Evolutionary conservation across 2,888 invertebrate genomes (phyloP), one percentile per base, ranked within the genome.

Genomic region (Macropis europaea): DNA sequence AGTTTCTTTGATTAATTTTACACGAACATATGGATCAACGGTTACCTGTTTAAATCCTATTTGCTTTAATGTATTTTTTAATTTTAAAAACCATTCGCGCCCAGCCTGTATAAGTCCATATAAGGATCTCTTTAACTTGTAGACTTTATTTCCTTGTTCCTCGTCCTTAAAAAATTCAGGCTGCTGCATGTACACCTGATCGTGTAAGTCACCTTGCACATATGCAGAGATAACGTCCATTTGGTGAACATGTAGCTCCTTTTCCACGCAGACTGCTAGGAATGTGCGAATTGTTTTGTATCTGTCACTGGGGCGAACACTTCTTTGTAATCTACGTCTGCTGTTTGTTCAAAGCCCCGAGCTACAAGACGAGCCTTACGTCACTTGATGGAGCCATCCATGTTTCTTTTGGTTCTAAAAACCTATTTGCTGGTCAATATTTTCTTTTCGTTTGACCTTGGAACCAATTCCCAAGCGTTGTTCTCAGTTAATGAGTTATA

Each of bases 321-420:
- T 52, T 81, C 80, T 5, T 73, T 62, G 42, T 57, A 78, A 19
- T 82, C 79, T 1, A 79, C 53, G 2, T 79, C 76, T 3, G 48
- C 13, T 47, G 30, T n/a, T 42, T 82, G 79, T 9, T 42, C 52
- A 30, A 76, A 42, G 2, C 77, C 81, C 3, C 79, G 36, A 0
- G 79, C 83, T 1, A 82, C 82, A 0, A 83, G 38, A 28, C 78
- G 74, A 9, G 80, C 80, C 32, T 79, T 80, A 6, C 68, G 75
- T 38, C 69, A 73, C 1, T 70, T 47, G 1, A 77, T 53, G 24
- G 50, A 11, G 0, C 69, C 76, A 1, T 77, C 13, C 9, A 73
- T 52, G 17, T 75, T 59, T 0, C 11, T 22, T 62, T 82, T 77
- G 6, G 43, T 54, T 28, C 72, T 75, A 19, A 76, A 82, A 0